A percentile compares a stretch with the other conserved stretches of the same genome.
Conservation (phyloP, 2,888 invertebrate genomes). For the Heterodera filipjevi region DNA sequence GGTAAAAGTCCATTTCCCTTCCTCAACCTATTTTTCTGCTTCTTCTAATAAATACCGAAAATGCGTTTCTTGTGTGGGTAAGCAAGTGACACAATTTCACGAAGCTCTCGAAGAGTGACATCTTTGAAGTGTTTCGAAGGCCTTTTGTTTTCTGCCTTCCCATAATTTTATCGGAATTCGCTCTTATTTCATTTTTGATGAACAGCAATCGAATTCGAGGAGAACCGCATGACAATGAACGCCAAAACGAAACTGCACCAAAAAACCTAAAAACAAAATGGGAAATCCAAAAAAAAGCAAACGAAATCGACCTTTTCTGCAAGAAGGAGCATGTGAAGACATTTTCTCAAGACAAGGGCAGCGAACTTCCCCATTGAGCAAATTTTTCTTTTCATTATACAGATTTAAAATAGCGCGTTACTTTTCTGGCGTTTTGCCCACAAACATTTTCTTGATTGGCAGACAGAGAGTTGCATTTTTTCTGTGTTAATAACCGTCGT, state of each 20-base stretch:
- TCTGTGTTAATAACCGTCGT: too few species aligned
- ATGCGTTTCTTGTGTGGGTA: slow-evolving; percentile 61
- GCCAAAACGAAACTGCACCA: neutral
- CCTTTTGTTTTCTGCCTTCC: slow-evolving; percentile 55
- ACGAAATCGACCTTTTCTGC: neutral
- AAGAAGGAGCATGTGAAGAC: neutral
- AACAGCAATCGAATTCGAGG: neutral
- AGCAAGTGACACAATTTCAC: slow-evolving; percentile 55
- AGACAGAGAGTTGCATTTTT: too few species aligned
- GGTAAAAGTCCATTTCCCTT: neutral
- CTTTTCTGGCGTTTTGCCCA: too few species aligned
- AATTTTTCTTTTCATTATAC: too few species aligned
- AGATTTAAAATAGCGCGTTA: too few species aligned
- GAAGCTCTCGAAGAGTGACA: slow-evolving; percentile 55
- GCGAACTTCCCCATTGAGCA: too few species aligned
- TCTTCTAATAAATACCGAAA: slow-evolving; percentile 49
- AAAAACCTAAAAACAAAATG: neutral
- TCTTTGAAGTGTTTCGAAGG: slow-evolving; percentile 55
- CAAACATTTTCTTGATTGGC: too few species aligned
- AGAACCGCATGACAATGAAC: neutral
- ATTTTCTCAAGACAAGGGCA: neutral
- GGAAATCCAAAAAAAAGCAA: neutral
- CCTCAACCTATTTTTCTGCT: neutral
- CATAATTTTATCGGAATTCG: slow-evolving; percentile 6
- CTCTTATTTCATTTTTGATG: too few species aligned